Base-by-base conservation (phyloP, 1,140 invertebrate genomes). In the Chironomus tepperi region DNA sequence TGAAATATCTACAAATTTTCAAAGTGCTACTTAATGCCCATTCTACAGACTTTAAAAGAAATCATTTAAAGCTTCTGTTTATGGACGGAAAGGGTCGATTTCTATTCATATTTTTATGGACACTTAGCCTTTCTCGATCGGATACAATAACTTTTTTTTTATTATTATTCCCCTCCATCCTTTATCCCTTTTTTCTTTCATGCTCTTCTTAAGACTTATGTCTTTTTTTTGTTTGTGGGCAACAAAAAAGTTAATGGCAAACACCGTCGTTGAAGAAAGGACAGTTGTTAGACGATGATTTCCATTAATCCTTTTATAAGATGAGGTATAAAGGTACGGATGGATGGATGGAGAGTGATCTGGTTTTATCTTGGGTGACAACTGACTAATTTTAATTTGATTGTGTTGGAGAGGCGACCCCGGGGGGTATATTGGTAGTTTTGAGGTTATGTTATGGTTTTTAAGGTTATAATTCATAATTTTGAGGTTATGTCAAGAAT, bases 51-150 rank as follows among this genome's bases (percentile, higher is more conserved):
- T 10, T 12, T 57, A 10, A n/a, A 57, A n/a, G n/a, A 57, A 57
- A n/a, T 12, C 9, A 18, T 70, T 70, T 70, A 70, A 21, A 70
- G 65, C 18, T 18, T 70, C n/a, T 70, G 65, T 19, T 67, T 67
- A 18, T 18, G 18, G 65, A 19, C 65, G 18, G 16, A 19, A 70
- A 70, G 65, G 65, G 65, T 70, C 65, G 65, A 70, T 70, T 70
- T 70, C 65, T 18, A 19, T 70, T 70, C 65, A 70, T 70, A 18
- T 70, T 70, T 70, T 70, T 70, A 70, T 70, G 19, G 65, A 70
- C 65, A 70, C 65, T 70, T 70, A 70, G 65, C 65, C 16, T 57
- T 57, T 57, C 47, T 70, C 64, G 7, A 12, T 67, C 64, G 64
- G 64, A 67, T 67, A 70, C 18, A 70, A 57, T 57, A 57, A 57